Evolutionary conservation across 2,797 vertebrate genomes (phyloP), one percentile per base, ranked within the genome.

Genomic region (Natrix natrix): DNA sequence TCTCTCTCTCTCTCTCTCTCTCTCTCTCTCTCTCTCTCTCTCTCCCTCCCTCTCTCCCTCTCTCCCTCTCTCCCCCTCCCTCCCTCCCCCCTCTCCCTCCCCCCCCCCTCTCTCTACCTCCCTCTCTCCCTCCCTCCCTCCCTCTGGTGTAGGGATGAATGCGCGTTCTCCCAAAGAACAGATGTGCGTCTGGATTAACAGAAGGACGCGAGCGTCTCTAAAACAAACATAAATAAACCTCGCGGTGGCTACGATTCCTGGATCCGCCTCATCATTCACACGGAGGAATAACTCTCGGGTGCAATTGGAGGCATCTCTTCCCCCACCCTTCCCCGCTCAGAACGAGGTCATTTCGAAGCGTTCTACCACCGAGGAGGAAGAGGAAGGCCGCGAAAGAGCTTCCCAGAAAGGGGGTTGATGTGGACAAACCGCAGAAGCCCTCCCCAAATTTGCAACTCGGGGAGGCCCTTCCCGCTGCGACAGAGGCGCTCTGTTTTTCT

Each of bases 161-260:
- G 24, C 22, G 22, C 26, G 48, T 24, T 56, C 59, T 48, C 52
- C 89, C 57, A 22, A 28, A 8, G 55, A 55, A 55, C 90, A 91
- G 86, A 91, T 83, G 92, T 78, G n/a, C 17, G 63, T 78, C 83
- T 61, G 90, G 56, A 91, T 32, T 11, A 74, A 57, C 86, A 74
- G 24, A 93, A 93, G 89, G 89, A 78, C 13, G 8, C 32, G 89
- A 56, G 26, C 83, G 59, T 87, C 60, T 60, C 78, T 74, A 32
- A 74, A 88, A 91, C 61, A 91, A 91, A 93, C 86, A 87, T 87
- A 74, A 93, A 87, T 88, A 87, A 52, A 60, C 13, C 28, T 14
- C 13, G 32, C 59, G 55, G 83, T 54, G 89, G 43, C 61, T 91
- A 57, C 28, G 12, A 28, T 32, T 26, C 55, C 16, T 57, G 13